phyloP scores from a whole-genome alignment of 2,113 vertebrate species.

The Nipponia nippon region DNA sequence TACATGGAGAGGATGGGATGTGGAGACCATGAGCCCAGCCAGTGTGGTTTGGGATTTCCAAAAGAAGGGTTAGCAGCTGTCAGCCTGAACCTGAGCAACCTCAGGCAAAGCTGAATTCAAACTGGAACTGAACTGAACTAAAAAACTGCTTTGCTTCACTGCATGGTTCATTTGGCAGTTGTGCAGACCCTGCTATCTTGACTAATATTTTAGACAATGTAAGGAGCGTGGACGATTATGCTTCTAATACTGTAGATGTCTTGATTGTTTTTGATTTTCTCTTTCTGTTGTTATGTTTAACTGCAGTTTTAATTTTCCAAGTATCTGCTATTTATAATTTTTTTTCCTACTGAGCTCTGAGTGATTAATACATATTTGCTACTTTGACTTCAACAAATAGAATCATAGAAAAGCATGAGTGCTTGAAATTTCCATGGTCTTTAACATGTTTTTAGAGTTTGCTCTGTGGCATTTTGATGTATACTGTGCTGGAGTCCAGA shows the following conservation, averaged over 20 bases:
- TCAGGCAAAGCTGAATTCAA: not conserved
- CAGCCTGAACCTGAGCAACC: not conserved
- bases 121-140: not conserved
- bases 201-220: not conserved
- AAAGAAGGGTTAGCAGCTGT: not conserved
- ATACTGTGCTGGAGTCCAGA: not conserved
- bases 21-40: not conserved
- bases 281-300: not conserved
- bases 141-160: not conserved
- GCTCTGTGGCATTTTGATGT: not conserved
- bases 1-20: not conserved
- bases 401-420: not conserved
- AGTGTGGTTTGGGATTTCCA: not conserved
- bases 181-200: not conserved
- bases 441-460: not conserved
- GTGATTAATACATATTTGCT: not conserved
- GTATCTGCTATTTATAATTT: not conserved
- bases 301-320: not conserved
- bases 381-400: not conserved
- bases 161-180: not conserved
- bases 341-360: not conserved
- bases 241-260: not conserved
- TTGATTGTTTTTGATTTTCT: not conserved
- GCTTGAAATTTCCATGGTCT: not conserved
- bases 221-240: not conserved